Base-by-base conservation (phyloP, 2,888 invertebrate species). In the Coremacera marginata region DNA sequence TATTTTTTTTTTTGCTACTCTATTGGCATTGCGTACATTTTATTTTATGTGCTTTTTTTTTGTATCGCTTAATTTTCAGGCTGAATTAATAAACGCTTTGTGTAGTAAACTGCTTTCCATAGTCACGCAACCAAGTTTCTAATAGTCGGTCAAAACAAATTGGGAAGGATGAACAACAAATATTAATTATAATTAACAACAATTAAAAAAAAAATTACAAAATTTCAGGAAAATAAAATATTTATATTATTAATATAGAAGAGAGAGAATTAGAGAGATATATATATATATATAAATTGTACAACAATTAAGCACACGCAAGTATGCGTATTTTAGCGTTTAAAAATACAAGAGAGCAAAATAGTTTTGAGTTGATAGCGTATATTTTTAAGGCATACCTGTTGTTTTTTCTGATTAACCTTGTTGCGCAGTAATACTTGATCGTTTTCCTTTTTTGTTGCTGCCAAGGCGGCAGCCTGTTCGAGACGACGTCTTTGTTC, bases 401-500 rank as follows among this genome's bases (percentile, higher is more conserved):
- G 96, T 91, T 96, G 96, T 90, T 95, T 95, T 90, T 96, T 96
- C 90, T 95, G 95, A 90, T 94, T 94, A 74, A 95, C 90, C 91
- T 95, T 95, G 83, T 94, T 94, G 78, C 89, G 86, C 86, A 94
- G 92, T 87, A 94, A 91, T 70, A 92, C 94, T 89, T 95, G 94
- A 82, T 93, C 93, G 79, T 92, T 92, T 80, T 92, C 92, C 84
- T 93, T 93, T 85, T 93, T 93, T 74, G 92, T 92, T 51, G 93
- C 91, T 74, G 94, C 94, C 83, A 93, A 92, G 22, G 95, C 95
- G 27, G 96, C 95, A 25, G 96, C 96, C 83, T 93, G 92, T 90
- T 97, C 97, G 81, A 97, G 90, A 84, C 97, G 93, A 82, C 95
- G 93, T 82, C 97, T 92, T 88, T 96, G 96, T 89, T 98, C 98